Conservation (phyloP, 35 echinoderm and acorn worm species). For the Diadema setosum region DNA sequence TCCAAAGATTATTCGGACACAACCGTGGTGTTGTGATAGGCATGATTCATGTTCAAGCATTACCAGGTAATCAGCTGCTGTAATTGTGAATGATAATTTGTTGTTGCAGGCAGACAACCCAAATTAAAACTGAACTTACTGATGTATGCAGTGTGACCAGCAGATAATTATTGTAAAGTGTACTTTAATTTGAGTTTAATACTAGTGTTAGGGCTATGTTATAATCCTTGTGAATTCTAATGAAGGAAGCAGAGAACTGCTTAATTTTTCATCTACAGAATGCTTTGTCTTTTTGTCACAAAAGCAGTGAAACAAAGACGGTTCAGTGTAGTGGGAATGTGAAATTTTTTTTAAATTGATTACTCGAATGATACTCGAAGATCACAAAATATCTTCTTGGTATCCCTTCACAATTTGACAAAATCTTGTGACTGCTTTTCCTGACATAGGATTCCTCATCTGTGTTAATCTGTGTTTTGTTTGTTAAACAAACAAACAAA, state of each 20-base stretch:
- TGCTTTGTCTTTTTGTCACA: background rate
- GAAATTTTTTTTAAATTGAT: too few relatives aligned
- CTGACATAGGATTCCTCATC: too few relatives aligned
- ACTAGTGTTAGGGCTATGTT: background rate
- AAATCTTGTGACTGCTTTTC: too few relatives aligned
- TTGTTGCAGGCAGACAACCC: too few relatives aligned
- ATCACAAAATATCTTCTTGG: too few relatives aligned
- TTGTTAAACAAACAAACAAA: too few relatives aligned
- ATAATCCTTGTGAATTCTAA: background rate
- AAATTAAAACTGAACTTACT: background rate
- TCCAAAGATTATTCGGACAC: slow-evolving; percentile 41
- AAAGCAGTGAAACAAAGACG: background rate
- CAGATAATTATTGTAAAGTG: background rate
- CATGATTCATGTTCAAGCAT: slow-evolving; percentile 80
- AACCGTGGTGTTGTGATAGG: slow-evolving; percentile 45
- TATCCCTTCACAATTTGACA: too few relatives aligned
- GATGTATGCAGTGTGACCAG: background rate
- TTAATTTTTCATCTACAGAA: background rate
- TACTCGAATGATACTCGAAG: too few relatives aligned
- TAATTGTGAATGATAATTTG: background rate
- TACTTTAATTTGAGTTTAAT: background rate
- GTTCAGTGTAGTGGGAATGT: background rate
- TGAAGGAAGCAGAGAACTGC: background rate
- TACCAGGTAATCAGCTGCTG: slow-evolving; percentile 55
- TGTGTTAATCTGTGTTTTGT: too few relatives aligned